Evolutionary conservation across 2,113 vertebrate species (phyloP), one percentile per base, ranked within the genome.

Genomic region (Pogona vitticeps): DNA sequence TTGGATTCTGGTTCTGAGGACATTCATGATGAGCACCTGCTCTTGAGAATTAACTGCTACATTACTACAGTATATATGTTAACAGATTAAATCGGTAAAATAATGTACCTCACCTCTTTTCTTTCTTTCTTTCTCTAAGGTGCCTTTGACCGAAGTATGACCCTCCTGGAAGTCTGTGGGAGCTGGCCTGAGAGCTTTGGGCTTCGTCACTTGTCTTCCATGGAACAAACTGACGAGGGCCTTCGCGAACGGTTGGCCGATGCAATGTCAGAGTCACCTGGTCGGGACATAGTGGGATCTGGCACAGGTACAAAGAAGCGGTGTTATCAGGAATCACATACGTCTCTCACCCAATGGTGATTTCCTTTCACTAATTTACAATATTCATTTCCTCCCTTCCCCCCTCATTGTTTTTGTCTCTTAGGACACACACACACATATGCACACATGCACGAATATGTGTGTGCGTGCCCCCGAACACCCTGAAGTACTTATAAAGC

Each of bases 121-220:
- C 83, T 91, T 6, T 0, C 86, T 61, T 89, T 91, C 0, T 94
- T 72, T 92, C 59, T 87, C 88, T 58, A 94, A 99, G 98, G 98
- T 92, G 94, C 97, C 42, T 99, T 98, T 87, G 98, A 99, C 93
- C 97, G 98, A 80, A 98, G 98, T 1, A 98, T 99, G 93, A 99
- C 98, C 71, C 94, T 99, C 92, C 96, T 99, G 94, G 98, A 99
- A 94, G 98, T 99, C 72, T 99, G 98, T 0, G 98, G 99, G 84
- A 99, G 99, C 95, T 99, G 99, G 98, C 98, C 99, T 0, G 99
- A 99, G 94, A 99, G 96, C 95, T 99, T 99, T 0, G 97, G 98
- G 14, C 96, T 99, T 40, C 96, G 98, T 14, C 98, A 99, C 93
- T 95, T 98, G 93, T 96, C 97, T 40, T 98, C 98, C n/a, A 94